phyloP scores from a whole-genome alignment of 2,888 invertebrate genomes.

The Allophyes oxyacanthae region DNA sequence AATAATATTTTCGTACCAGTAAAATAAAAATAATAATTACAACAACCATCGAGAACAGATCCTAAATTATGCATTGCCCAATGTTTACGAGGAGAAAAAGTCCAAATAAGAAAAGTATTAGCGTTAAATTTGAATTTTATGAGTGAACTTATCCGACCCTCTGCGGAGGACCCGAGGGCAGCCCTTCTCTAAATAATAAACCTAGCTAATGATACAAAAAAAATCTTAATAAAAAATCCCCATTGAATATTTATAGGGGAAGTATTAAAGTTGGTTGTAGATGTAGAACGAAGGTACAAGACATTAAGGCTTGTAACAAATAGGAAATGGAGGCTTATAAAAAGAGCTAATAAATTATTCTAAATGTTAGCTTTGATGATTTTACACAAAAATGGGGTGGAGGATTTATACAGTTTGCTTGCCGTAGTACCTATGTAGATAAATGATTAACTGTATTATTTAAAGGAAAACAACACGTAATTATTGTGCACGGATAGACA shows the following conservation, averaged over 20 bases:
- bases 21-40: slow-evolving; percentile 28
- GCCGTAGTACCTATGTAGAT: too few species aligned
- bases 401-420: too few species aligned
- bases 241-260: slow-evolving; percentile 62
- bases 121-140: slow-evolving; percentile 72
- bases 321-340: slow-evolving; percentile 43
- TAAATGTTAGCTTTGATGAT: slow-evolving; percentile 36
- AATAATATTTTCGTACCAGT: too few species aligned
- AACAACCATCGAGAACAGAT: slow-evolving; percentile 17
- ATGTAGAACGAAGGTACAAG: slow-evolving; percentile 54
- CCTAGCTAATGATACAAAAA: slow-evolving; percentile 74
- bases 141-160: slow-evolving; percentile 65
- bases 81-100: slow-evolving; percentile 54
- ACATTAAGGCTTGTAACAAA: slow-evolving; percentile 45
- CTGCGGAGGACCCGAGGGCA: slow-evolving; percentile 42
- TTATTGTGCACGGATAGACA: too few species aligned
- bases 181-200: slow-evolving; percentile 75
- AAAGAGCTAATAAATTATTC: slow-evolving; percentile 16
- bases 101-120: slow-evolving; percentile 64
- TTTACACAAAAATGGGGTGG: slow-evolving; percentile 18
- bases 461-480: too few species aligned
- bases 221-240: slow-evolving; percentile 60
- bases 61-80: slow-evolving; percentile 54
- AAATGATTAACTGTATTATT: too few species aligned
- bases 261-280: slow-evolving; percentile 52